phyloP scores from a whole-genome alignment of 2,113 vertebrate genomes.

The Sisor rabdophorus region DNA sequence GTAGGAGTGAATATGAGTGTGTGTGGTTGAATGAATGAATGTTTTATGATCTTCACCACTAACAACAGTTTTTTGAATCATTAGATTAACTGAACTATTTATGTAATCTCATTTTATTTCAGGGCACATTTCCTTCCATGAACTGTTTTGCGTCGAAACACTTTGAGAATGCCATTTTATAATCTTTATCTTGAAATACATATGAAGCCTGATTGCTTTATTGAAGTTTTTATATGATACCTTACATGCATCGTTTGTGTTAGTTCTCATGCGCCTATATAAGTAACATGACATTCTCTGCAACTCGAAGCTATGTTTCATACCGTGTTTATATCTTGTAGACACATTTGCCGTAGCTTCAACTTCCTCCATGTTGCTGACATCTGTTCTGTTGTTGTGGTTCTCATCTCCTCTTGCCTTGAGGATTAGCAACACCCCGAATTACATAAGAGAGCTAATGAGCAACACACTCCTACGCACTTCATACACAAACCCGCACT shows the following conservation, averaged over 20 bases:
- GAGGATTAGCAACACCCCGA: constrained; percentile 72
- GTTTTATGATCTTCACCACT: too few relatives aligned
- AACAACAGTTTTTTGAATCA: too few relatives aligned
- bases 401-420: constrained; percentile 65
- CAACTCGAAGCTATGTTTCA: not conserved
- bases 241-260: constrained; percentile 38
- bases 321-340: not conserved
- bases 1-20: too few relatives aligned
- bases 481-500: constrained; percentile 34
- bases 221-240: constrained; percentile 20
- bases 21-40: too few relatives aligned
- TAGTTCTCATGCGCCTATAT: not conserved
- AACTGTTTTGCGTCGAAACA: too few relatives aligned
- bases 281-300: constrained; percentile 5
- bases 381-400: constrained; percentile 67
- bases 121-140: too few relatives aligned
- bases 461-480: constrained; percentile 49
- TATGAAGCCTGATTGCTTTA: too few relatives aligned
- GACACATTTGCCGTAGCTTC: not conserved
- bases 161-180: too few relatives aligned
- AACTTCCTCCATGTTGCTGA: constrained; percentile 62
- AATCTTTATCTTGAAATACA: too few relatives aligned
- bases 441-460: constrained; percentile 77
- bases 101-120: too few relatives aligned
- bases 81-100: too few relatives aligned